These are phyloP conservation scores for Listronotus bonariensis DNA, from an alignment of 1,140 invertebrate genomes.

Conservation along the genomic window DNA sequence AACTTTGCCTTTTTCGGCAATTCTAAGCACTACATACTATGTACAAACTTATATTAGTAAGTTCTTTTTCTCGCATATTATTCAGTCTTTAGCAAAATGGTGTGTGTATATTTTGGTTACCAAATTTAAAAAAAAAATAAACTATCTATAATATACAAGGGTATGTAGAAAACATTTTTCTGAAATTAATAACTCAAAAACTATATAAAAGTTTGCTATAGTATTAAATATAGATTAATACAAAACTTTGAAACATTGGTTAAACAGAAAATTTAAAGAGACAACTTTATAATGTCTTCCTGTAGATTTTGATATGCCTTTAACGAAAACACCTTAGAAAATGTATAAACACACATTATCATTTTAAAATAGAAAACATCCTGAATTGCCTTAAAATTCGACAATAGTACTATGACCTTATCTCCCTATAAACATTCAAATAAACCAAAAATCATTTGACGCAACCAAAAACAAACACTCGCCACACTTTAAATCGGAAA, in stretches of 20 bases:
- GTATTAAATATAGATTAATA: no score
- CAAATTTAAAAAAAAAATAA: not conserved
- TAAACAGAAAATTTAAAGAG: not conserved
- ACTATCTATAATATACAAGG: not conserved
- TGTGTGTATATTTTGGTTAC: conserved; percentile 20
- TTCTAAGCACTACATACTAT: no score
- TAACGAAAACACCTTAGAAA: conserved; percentile 5
- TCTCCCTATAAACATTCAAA: not conserved
- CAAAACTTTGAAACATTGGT: no score
- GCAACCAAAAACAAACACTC: conserved; percentile 21
- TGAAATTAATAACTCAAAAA: not conserved
- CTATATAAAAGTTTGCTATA: not conserved
- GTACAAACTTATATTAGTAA: conserved; percentile 2
- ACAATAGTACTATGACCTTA: not conserved
- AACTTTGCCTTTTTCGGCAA: no score
- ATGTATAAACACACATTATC: not conserved
- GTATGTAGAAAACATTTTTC: not conserved
- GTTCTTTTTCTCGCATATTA: conserved; percentile 7
- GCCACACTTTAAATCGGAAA: conserved; percentile 7
- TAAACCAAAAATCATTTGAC: not conserved
- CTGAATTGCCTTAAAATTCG: not conserved
- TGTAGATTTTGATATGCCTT: not conserved
- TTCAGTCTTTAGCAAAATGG: conserved; percentile 18
- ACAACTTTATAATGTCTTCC: not conserved
- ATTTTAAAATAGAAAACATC: not conserved